phyloP scores from a whole-genome alignment of 2,113 vertebrate genomes.

The Neopipo cinnamomea region DNA sequence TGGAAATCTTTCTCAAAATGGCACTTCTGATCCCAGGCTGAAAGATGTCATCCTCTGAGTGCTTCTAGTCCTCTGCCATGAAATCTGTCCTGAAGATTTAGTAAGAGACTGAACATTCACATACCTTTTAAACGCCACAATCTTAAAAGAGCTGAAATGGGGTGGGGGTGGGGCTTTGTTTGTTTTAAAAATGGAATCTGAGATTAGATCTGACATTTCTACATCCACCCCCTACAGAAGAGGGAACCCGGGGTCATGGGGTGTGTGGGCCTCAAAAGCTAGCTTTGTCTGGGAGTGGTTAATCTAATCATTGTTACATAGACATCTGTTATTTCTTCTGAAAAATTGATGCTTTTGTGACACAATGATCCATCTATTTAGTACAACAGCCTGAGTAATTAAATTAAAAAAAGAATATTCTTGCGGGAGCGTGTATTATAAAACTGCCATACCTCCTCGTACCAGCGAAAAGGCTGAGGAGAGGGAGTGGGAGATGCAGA shows the following conservation, averaged over 20 bases:
- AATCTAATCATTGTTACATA: constrained; percentile 66
- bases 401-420: constrained; percentile 71
- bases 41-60: background rate
- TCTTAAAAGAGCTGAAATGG: constrained; percentile 21
- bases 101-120: background rate
- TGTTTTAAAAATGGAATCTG: constrained; percentile 71
- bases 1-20: background rate
- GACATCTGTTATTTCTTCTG: constrained; percentile 65
- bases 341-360: constrained; percentile 67
- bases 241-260: constrained; percentile 65
- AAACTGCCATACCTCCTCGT: constrained; percentile 30
- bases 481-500: background rate
- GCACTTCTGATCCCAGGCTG: background rate
- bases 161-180: constrained; percentile 61
- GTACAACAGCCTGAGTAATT: constrained; percentile 58
- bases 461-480: background rate
- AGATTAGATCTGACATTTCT: constrained; percentile 71
- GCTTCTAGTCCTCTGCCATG: background rate
- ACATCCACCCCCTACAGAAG: constrained; percentile 68
- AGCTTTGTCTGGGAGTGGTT: constrained; percentile 60
- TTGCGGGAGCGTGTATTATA: constrained; percentile 33
- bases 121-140: background rate
- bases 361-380: constrained; percentile 68
- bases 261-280: constrained; percentile 65
- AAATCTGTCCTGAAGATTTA: background rate